These are phyloP conservation scores for Cephalopterus ornatus DNA, from an alignment of 2,113 vertebrate genomes.

Conservation along the genomic window DNA sequence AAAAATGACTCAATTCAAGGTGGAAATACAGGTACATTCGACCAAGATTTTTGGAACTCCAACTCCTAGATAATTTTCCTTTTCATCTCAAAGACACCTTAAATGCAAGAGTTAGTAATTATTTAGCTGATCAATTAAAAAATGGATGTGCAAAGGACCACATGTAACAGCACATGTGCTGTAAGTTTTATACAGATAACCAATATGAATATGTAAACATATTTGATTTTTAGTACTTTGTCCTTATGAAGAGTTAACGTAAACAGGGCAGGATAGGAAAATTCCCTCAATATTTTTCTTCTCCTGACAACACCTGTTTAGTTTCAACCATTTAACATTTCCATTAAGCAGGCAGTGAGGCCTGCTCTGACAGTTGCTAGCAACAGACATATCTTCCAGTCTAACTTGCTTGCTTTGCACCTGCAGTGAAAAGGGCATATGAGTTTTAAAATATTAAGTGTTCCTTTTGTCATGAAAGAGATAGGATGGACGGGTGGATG, in stretches of 20 bases:
- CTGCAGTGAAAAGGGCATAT: background rate
- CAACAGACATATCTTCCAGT: background rate
- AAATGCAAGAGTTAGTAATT: background rate
- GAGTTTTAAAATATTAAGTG: background rate
- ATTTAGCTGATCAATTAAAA: background rate
- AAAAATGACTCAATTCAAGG: background rate
- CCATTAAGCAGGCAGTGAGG: background rate
- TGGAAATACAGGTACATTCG: background rate
- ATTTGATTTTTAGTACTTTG: background rate
- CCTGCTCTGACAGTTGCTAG: background rate
- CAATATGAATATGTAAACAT: accelerated
- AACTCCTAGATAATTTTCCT: background rate
- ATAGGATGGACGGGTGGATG: background rate
- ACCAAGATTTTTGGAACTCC: background rate
- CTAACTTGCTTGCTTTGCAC: background rate
- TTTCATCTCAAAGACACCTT: background rate
- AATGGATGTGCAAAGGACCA: accelerated
- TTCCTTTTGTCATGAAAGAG: background rate
- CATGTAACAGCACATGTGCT: accelerated
- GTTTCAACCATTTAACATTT: background rate
- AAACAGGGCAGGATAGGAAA: background rate
- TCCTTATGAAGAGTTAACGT: background rate
- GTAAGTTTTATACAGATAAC: background rate
- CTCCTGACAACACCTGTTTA: background rate
- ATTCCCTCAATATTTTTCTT: background rate